phyloP scores from a whole-genome alignment of 2,113 vertebrate genomes.

The Melanotaenia duboulayi region DNA sequence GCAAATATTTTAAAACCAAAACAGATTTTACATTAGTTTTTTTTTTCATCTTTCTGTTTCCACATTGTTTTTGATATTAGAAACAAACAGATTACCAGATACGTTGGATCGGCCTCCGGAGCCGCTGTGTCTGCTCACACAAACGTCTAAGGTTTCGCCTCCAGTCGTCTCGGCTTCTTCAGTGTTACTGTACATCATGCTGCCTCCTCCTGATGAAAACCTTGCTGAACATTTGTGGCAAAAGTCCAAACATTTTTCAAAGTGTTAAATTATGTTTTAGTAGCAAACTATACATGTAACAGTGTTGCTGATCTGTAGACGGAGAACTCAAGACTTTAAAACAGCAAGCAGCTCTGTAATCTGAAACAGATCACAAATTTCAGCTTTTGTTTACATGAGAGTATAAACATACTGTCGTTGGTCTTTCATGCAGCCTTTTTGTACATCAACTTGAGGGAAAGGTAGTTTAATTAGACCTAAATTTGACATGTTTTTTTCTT shows the following conservation, averaged over 20 bases:
- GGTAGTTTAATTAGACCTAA: background rate
- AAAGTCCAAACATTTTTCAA: background rate
- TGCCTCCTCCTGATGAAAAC: constrained; percentile 25
- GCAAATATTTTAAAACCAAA: constrained; percentile 9
- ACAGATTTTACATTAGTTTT: constrained; percentile 36
- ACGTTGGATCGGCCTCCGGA: constrained; percentile 43
- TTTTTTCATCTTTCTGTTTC: constrained; percentile 22
- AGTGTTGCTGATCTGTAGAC: background rate
- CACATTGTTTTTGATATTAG: constrained; percentile 25
- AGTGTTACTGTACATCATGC: constrained; percentile 43
- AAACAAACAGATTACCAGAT: constrained; percentile 38
- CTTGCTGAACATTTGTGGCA: constrained; percentile 43
- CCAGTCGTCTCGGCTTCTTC: constrained; percentile 4
- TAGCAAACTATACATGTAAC: background rate
- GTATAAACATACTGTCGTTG: constrained; percentile 9
- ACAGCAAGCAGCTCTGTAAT: constrained; percentile 1
- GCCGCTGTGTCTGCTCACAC: constrained; percentile 32
- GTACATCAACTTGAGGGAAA: background rate
- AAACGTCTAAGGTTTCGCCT: constrained; percentile 8
- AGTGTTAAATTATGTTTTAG: constrained; percentile 1
- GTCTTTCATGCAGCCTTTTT: constrained; percentile 9
- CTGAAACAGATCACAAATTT: constrained; percentile 9
- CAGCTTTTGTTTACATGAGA: constrained; percentile 13
- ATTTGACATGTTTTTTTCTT: background rate
- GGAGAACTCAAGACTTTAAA: background rate